These are phyloP conservation scores for Tachina grossa DNA, from an alignment of 2,888 invertebrate species.

Conservation along the genomic window DNA sequence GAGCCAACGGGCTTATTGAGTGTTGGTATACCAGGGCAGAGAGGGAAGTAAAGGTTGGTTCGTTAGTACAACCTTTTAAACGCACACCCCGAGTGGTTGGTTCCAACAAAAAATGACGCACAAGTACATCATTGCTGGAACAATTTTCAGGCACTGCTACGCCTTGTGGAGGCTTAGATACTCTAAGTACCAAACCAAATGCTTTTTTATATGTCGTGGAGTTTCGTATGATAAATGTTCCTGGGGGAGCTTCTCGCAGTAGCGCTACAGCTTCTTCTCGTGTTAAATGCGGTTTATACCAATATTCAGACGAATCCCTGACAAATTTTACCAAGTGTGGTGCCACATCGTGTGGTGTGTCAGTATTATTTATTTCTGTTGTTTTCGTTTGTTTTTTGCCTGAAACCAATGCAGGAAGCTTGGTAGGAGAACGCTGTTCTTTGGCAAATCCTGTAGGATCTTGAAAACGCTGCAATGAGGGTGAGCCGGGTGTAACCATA, in stretches of 20 bases:
- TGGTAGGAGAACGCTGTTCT: conserved; percentile 12
- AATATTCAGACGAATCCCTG: conserved; percentile 95
- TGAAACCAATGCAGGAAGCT: conserved; percentile 75
- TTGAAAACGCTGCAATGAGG: conserved; percentile 47
- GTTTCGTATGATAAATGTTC: conserved; percentile 98
- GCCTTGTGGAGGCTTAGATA: conserved; percentile 92
- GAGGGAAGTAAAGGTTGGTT: conserved; percentile 97
- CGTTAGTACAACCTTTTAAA: conserved; percentile 96
- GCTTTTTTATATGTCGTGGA: conserved; percentile 89
- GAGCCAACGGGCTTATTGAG: conserved; percentile 96
- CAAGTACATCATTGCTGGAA: conserved; percentile 88
- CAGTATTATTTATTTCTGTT: not conserved
- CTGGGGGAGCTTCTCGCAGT: conserved; percentile 92
- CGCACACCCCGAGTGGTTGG: conserved; percentile 98
- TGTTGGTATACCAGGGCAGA: conserved; percentile 99
- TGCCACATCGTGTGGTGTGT: conserved; percentile 89
- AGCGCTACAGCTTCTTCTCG: conserved; percentile 97
- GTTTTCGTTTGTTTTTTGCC: conserved; percentile 79
- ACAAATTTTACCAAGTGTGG: conserved; percentile 92
- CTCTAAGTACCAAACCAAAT: conserved; percentile 96
- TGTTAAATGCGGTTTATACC: conserved; percentile 98
- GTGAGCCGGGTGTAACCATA: conserved; percentile 55
- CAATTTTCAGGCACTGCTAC: conserved; percentile 83
- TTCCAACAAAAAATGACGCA: conserved; percentile 98
- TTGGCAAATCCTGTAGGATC: not conserved